A percentile compares a stretch with the other conserved stretches of the same genome.
These are phyloP conservation scores for Columbina picui DNA, from an alignment of 2,113 vertebrate species.

Conservation along the genomic window DNA sequence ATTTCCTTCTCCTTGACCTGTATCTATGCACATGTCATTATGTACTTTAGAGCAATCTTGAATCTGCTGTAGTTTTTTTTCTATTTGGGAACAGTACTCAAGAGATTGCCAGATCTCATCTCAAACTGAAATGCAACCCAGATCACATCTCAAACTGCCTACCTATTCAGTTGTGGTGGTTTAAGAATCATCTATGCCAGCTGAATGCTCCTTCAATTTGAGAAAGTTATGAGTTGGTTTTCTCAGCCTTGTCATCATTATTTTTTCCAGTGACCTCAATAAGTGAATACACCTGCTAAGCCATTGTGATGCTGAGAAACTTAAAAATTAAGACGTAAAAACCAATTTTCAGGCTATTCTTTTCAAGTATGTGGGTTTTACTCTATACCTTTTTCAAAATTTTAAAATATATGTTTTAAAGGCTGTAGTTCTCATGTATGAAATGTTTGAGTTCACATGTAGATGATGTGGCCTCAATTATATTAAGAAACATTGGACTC, in stretches of 20 bases:
- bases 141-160: background rate
- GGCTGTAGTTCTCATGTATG: background rate
- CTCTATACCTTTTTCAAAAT: background rate
- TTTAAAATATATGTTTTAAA: background rate
- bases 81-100: background rate
- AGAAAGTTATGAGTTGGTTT: background rate
- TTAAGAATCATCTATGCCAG: background rate
- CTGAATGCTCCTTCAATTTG: background rate
- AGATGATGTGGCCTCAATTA: background rate
- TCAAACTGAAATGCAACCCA: accelerated
- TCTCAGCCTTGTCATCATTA: background rate
- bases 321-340: background rate
- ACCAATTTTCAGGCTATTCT: background rate
- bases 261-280: background rate
- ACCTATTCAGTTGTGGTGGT: background rate
- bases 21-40: background rate
- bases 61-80: background rate
- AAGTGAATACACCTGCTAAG: background rate
- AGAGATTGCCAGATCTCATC: background rate
- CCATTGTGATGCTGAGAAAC: background rate
- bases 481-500: background rate
- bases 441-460: background rate
- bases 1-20: background rate
- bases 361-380: background rate
- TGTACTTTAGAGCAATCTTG: background rate